A percentile compares a stretch with the other conserved stretches of the same genome.
Conservation (phyloP, 1,140 invertebrate genomes). For the Drosophila tsacasi region DNA sequence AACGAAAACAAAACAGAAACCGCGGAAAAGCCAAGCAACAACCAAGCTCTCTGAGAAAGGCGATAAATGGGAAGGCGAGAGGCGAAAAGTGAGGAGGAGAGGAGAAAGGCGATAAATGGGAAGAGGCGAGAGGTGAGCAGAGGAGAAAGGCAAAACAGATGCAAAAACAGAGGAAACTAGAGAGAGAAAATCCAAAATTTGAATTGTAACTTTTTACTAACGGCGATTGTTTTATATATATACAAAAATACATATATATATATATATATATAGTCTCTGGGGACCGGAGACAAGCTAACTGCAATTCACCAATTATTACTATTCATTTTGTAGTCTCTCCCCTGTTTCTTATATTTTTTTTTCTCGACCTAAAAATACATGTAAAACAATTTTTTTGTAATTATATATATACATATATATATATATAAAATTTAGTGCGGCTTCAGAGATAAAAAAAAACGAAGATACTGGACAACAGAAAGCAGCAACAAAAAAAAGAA, state of each 20-base stretch:
- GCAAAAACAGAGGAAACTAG: constrained; percentile 2
- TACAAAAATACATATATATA: constrained; percentile 57
- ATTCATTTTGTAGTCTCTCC: constrained; percentile 13
- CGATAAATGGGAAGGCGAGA: constrained; percentile 9
- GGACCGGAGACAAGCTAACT: constrained; percentile 20
- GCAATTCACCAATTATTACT: constrained; percentile 46
- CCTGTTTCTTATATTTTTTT: constrained; percentile 27
- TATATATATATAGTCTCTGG: constrained; percentile 56
- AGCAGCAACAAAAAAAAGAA: constrained; percentile 13
- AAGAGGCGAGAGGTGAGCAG: no score
- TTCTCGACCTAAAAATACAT: constrained; percentile 55
- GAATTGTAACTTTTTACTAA: constrained; percentile 32
- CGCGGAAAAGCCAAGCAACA: constrained; percentile 12
- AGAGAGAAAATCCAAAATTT: constrained; percentile 30
- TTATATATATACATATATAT: constrained; percentile 41
- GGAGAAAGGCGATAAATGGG: constrained; percentile 1
- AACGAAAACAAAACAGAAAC: constrained; percentile 12
- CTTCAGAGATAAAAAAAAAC: constrained; percentile 47
- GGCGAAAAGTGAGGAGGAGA: no score
- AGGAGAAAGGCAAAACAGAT: constrained; percentile 4
- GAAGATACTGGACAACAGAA: constrained; percentile 36
- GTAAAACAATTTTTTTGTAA: constrained; percentile 69
- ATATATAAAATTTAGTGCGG: constrained; percentile 69
- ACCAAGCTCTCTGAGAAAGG: constrained; percentile 54
- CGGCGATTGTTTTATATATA: constrained; percentile 30